phyloP scores from a whole-genome alignment of 2,113 vertebrate genomes.

The Nycticryphes semicollaris region DNA sequence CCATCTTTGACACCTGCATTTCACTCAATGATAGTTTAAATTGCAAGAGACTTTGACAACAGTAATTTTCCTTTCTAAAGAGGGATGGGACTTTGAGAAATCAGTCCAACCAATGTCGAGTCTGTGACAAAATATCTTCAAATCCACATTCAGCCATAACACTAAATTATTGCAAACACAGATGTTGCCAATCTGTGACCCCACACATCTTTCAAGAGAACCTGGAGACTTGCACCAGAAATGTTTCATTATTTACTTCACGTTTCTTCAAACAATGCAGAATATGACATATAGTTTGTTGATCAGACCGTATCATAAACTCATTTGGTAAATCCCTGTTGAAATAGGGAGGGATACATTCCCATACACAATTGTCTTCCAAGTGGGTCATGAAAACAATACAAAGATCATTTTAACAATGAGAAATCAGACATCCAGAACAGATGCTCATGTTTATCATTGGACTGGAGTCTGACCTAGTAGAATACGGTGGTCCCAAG shows the following conservation, averaged over 20 bases:
- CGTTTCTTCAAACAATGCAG: background rate
- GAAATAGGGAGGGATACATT: background rate
- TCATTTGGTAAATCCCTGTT: background rate
- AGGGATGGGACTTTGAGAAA: background rate
- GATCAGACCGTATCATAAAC: background rate
- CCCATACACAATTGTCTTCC: background rate
- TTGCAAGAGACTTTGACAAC: background rate
- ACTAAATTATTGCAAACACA: background rate
- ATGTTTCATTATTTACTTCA: background rate
- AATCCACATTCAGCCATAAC: background rate
- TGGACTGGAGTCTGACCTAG: background rate
- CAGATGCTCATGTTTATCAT: background rate
- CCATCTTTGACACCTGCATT: background rate
- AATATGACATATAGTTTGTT: background rate
- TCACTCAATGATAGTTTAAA: conserved; percentile 15
- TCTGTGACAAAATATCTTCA: background rate
- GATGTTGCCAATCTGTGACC: background rate
- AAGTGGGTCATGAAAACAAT: background rate
- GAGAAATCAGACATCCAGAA: background rate
- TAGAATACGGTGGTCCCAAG: background rate
- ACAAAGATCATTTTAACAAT: background rate
- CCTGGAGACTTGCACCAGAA: background rate
- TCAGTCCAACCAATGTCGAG: background rate
- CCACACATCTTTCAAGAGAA: background rate
- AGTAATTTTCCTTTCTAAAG: conserved; percentile 19